A percentile compares a stretch with the other conserved stretches of the same genome.
Evolutionary conservation across 64 coral and sea anemone species (phyloP).

Genomic region (Montipora sp.): DNA sequence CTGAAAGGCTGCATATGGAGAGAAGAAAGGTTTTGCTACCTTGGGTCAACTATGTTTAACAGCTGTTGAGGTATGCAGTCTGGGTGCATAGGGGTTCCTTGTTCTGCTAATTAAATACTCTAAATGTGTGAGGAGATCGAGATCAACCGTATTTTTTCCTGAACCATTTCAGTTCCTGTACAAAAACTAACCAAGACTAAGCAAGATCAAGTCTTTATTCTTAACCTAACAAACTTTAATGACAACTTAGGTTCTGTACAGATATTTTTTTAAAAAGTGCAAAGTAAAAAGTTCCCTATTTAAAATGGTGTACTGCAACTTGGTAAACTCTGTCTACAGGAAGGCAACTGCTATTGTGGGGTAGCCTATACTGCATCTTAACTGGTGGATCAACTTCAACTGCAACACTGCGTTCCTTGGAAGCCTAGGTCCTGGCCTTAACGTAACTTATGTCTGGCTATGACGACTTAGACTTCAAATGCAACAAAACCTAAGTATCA

Average conservation of each 20-base stretch:
- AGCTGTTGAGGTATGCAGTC: too few species aligned
- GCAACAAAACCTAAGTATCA: slow-evolving; percentile 56
- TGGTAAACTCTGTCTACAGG: slow-evolving; percentile 15
- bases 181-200: slow-evolving; percentile 30
- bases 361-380: slow-evolving; percentile 60
- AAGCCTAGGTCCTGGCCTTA: slow-evolving; percentile 24
- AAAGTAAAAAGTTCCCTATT: slow-evolving; percentile 12
- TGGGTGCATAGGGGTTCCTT: too few species aligned
- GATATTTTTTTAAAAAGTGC: slow-evolving; percentile 28
- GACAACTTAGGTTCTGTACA: slow-evolving; percentile 24
- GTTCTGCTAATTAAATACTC: too few species aligned
- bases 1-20: too few species aligned
- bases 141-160: not conserved
- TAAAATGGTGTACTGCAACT: slow-evolving; percentile 26
- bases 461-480: slow-evolving; percentile 56
- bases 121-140: not conserved
- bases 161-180: not conserved
- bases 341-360: slow-evolving; percentile 15
- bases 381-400: slow-evolving; percentile 37
- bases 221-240: slow-evolving; percentile 55
- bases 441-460: slow-evolving; percentile 55
- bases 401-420: slow-evolving; percentile 6
- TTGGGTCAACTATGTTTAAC: too few species aligned
- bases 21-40: too few species aligned
- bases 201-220: slow-evolving; percentile 31